Evolutionary conservation across 2,113 vertebrate species (phyloP), one percentile per base, ranked within the genome.

Genomic region (Illadopsis cleaveri): DNA sequence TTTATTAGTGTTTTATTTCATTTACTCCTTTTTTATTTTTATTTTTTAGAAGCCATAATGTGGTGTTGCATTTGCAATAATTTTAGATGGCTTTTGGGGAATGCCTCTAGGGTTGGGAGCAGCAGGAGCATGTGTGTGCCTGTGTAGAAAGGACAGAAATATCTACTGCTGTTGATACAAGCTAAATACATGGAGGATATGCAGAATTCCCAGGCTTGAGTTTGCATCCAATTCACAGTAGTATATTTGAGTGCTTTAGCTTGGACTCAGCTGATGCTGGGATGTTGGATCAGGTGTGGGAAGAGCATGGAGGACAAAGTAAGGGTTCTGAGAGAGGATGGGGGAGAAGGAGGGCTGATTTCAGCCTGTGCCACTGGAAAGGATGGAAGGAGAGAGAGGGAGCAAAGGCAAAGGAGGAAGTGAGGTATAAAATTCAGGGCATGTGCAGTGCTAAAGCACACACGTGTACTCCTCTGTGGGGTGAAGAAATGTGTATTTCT

Each of bases 11-110:
- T 47, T 48, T n/a, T 38, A 31, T 91, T 61, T 53, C 37, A 33
- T 92, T 72, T 53, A 9, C 6, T 18, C 13, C 2, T 22, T 38
- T 58, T 50, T 37, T 51, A 11, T 40, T 31, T 22, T 86, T 72
- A 22, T 76, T 93, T 80, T 93, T 78, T 37, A 82, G 73, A 87
- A 90, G 64, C 37, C 73, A 45, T 71, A 79, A 93, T 4, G 6
- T 37, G 47, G 45, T 73, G 68, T 66, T 78, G 68, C 64, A 21
- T 76, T 92, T 96, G 77, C 92, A 94, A 51, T 89, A 84, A 89
- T 96, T 96, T 89, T 89, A 86, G 82, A 82, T 84, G 90, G 82
- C 65, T 97, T 96, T 96, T 78, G 69, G 88, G 93, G 92, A 95
- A 94, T 44, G 89, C 89, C 92, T 91, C 57, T 71, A 82, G 93